Percentiles rank a stretch among this genome's conserved stretches.
These are phyloP conservation scores for Sinocyclocheilus anophthalmus DNA, from an alignment of 2,113 vertebrate genomes.

Conservation along the genomic window DNA sequence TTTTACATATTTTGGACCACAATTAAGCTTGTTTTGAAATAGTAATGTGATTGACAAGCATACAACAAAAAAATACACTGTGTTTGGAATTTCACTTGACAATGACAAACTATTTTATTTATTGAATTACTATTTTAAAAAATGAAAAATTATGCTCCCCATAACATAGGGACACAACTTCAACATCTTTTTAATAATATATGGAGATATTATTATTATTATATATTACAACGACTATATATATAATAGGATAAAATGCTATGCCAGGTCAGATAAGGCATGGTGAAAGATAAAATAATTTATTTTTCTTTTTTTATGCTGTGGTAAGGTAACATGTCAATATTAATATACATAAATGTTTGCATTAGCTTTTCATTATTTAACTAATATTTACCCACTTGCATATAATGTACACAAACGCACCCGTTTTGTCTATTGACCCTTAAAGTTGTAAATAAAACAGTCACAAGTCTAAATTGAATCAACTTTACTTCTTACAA, in stretches of 20 bases:
- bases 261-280: not conserved
- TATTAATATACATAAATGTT: not conserved
- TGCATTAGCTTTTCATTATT: not conserved
- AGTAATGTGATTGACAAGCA: not conserved
- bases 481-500: not conserved
- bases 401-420: not conserved
- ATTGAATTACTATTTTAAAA: not conserved
- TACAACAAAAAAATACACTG: not conserved
- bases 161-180: too few relatives aligned
- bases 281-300: not conserved
- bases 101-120: not conserved
- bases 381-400: not conserved
- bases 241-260: not conserved
- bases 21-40: not conserved
- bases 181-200: not conserved
- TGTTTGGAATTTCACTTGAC: not conserved
- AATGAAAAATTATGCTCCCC: not conserved
- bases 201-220: not conserved
- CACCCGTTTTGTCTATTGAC: not conserved
- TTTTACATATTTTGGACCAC: not conserved
- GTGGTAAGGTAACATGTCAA: not conserved
- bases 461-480: not conserved
- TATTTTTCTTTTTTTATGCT: not conserved
- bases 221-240: not conserved
- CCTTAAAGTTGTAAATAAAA: not conserved